Evolutionary conservation across 2,888 invertebrate genomes (phyloP), one percentile per base, ranked within the genome.

Genomic region (Terebella lapidaria): DNA sequence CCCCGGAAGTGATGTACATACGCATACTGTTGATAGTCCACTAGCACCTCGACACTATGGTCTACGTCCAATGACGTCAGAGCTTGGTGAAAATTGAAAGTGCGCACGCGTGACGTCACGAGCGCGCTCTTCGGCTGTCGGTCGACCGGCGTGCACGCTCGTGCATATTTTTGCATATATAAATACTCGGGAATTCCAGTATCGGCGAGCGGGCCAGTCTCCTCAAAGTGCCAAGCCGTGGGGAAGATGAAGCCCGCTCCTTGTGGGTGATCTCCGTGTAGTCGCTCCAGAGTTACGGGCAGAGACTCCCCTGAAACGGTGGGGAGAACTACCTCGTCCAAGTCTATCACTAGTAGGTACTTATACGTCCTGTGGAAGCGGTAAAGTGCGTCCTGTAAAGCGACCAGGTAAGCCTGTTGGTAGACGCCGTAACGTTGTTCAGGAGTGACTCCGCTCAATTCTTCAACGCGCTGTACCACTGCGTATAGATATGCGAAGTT

Each of bases 181-280:
- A 62, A 15, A 25, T 59, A 45, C 1, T 56, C 46, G 5, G 59
- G 51, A 15, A 22, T 35, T 10, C 18, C 22, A 22, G 20, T 26
- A 30, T 46, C 47, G 15, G 30, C 42, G 18, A 28, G 25, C 20
- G 46, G 20, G 10, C 53, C 56, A 27, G 27, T 28, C 4, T 62
- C 59, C 24, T 62, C 62, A 25, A 62, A 62, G 52, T 62, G 62
- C 62, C 62, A 62, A 25, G 62, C 59, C 47, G 62, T 62, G 2
- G 49, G 30, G 45, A 62, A 62, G 15, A 53, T 5, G 24, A 52
- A 62, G 10, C 53, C 59, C 15, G 56, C 59, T 18, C 25, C 56
- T 2, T 22, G 18, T 2, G 30, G 56, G 25, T 56, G 28, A 22
- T 25, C 2, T 10, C 35, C 10, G 15, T 20, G 25, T 22, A 30